Evolutionary conservation across 2,113 vertebrate genomes (phyloP).

Genomic region (Pseudorectes ferrugineus): DNA sequence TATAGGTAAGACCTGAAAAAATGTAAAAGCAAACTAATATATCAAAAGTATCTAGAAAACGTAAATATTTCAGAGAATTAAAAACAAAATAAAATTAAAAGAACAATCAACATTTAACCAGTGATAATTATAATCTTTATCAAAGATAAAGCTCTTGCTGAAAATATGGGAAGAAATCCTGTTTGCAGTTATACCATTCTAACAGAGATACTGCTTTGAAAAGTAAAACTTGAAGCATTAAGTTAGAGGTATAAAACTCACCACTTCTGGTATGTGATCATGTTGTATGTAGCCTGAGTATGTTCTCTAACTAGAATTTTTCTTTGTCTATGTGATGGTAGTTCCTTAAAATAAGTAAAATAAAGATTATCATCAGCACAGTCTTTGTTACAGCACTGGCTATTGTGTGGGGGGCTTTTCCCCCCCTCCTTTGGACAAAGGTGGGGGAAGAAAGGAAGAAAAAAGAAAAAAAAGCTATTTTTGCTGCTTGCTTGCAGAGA

Average conservation of each 20-base stretch:
- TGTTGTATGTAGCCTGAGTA: not conserved
- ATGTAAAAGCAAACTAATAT: not conserved
- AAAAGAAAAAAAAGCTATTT: not conserved
- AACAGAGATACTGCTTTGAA: not conserved
- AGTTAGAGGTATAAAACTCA: not conserved
- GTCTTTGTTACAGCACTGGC: not conserved
- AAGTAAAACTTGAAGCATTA: not conserved
- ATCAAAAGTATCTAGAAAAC: not conserved
- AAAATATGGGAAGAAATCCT: not conserved
- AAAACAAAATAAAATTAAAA: not conserved
- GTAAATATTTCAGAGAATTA: not conserved
- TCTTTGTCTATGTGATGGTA: not conserved
- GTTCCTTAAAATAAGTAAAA: not conserved
- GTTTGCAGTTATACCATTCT: not conserved
- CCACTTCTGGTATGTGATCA: not conserved
- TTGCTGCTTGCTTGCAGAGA: not conserved
- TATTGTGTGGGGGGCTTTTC: fast-evolving
- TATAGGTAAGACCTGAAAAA: not conserved
- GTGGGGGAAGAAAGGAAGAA: not conserved
- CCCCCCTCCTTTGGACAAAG: not conserved
- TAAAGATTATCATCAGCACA: not conserved
- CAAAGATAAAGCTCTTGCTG: not conserved
- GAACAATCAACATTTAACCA: not conserved
- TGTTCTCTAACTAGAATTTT: not conserved
- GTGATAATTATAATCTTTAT: not conserved